phyloP scores from a whole-genome alignment of 2,113 vertebrate genomes.

The Rattus norvegicus region DNA sequence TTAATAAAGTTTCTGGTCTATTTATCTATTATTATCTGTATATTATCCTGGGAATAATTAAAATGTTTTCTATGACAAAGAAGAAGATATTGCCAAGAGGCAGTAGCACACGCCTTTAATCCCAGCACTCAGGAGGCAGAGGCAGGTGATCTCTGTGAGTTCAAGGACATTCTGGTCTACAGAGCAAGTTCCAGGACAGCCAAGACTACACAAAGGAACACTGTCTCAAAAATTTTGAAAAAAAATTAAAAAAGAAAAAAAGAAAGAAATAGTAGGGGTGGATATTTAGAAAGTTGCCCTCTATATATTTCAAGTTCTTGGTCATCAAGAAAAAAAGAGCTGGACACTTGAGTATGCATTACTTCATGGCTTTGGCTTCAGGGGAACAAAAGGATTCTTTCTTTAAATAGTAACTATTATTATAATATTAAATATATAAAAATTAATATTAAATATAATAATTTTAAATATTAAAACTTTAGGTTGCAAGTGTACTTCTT shows the following conservation, averaged over 20 bases:
- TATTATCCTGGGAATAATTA: background rate
- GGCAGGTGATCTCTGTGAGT: background rate
- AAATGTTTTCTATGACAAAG: background rate
- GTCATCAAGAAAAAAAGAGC: background rate
- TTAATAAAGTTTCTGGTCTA: background rate
- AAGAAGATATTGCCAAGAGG: background rate
- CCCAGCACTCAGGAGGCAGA: background rate
- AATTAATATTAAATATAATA: too few relatives aligned
- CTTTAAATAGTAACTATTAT: too few relatives aligned
- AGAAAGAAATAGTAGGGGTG: background rate
- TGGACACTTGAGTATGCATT: background rate
- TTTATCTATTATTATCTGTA: background rate
- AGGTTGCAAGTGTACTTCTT: background rate
- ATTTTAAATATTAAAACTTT: background rate
- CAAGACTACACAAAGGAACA: background rate
- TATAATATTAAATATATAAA: too few relatives aligned
- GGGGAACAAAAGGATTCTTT: background rate
- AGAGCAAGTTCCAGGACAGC: background rate
- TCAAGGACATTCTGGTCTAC: background rate
- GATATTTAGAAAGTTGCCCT: background rate
- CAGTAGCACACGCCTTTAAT: background rate
- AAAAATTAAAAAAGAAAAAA: too few relatives aligned
- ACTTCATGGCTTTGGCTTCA: background rate
- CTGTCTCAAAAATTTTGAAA: background rate
- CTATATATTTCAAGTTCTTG: background rate